Percentiles rank a stretch among this genome's conserved stretches.
Evolutionary conservation across 2,797 vertebrate species (phyloP).

Genomic region (Dallia pectoralis): DNA sequence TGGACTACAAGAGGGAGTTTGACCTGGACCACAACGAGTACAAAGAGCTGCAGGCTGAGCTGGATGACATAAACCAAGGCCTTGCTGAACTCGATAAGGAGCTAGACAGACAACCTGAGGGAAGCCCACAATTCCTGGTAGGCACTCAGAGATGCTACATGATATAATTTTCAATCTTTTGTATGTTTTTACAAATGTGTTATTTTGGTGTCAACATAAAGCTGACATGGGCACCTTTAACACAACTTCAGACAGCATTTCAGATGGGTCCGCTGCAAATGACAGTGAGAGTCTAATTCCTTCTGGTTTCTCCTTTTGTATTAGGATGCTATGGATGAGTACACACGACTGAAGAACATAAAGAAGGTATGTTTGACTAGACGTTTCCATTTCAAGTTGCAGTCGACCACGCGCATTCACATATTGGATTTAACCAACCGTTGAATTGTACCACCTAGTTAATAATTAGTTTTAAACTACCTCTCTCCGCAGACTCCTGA

Average conservation of each 20-base stretch:
- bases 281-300: neutral
- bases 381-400: neutral
- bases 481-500: slow-evolving; percentile 71
- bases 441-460: neutral
- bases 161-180: neutral
- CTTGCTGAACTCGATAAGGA: slow-evolving; percentile 70
- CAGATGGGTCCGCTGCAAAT: neutral
- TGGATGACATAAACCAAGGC: slow-evolving; percentile 76
- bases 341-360: slow-evolving; percentile 72
- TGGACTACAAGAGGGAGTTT: slow-evolving; percentile 79
- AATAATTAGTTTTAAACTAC: neutral
- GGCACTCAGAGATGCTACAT: slow-evolving; percentile 25
- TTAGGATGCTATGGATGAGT: slow-evolving; percentile 76
- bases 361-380: slow-evolving; percentile 69
- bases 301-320: slow-evolving; percentile 6
- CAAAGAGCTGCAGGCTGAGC: slow-evolving; percentile 76
- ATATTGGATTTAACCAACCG: neutral
- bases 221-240: neutral
- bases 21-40: slow-evolving; percentile 81
- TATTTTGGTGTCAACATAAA: neutral
- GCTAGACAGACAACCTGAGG: slow-evolving; percentile 69
- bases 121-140: slow-evolving; percentile 80
- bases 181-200: neutral
- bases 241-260: neutral
- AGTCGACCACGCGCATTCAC: too few species aligned